phyloP scores from a whole-genome alignment of 2,797 vertebrate species.

The Rhynchotus rufescens region DNA sequence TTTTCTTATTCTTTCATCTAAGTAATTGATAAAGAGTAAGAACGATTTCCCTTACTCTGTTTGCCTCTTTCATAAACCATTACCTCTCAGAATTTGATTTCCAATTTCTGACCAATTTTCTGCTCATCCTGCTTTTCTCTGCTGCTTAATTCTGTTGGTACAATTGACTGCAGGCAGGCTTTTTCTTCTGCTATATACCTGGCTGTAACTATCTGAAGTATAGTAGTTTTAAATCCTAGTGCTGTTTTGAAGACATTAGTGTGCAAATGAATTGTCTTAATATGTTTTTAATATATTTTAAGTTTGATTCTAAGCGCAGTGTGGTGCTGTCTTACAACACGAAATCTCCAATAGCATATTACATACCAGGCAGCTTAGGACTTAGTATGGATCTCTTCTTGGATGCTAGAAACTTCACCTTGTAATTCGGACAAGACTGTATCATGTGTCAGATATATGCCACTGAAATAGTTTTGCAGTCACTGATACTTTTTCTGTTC shows the following conservation, averaged over 20 bases:
- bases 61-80: slow-evolving; percentile 33
- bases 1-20: slow-evolving; percentile 22
- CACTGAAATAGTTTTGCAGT: background rate
- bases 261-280: background rate
- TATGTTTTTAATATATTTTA: background rate
- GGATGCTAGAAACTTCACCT: background rate
- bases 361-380: background rate
- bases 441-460: background rate
- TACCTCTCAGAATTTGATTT: slow-evolving; percentile 45
- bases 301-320: background rate
- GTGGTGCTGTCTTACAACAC: background rate
- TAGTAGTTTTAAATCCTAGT: background rate
- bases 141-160: background rate
- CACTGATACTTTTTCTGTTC: background rate
- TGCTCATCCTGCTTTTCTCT: slow-evolving; percentile 4
- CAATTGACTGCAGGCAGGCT: background rate
- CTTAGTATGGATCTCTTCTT: background rate
- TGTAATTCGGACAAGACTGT: accelerated
- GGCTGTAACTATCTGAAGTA: slow-evolving; percentile 3
- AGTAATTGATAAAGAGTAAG: slow-evolving; percentile 25
- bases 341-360: background rate
- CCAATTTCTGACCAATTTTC: slow-evolving; percentile 42
- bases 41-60: background rate
- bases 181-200: background rate
- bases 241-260: background rate